Evolutionary conservation across 2,888 invertebrate genomes (phyloP), one percentile per base, ranked within the genome.

Genomic region (Torymus tubicola): DNA sequence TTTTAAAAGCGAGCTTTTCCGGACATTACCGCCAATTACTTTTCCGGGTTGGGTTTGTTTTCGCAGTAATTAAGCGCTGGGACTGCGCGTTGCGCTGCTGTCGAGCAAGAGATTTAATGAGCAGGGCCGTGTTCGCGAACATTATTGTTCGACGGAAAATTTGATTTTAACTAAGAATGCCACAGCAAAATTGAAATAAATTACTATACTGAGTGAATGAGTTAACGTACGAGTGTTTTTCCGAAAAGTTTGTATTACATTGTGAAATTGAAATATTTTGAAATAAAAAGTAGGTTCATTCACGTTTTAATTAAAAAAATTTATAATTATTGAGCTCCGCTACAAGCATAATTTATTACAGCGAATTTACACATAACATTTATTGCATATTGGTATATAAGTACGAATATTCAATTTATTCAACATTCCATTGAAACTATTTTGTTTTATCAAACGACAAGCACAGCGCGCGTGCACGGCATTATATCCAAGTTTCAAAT

Each of bases 1-100:
- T 76, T 77, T 77, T 77, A 77, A 81, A 72, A 72, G 68, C 71
- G 52, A 58, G 80, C 76, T 76, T 72, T 80, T 68, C 68, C 76
- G 76, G 63, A 68, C 60, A 68, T 72, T 81, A 76, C 67, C 57
- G 72, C 58, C 68, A 73, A 81, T 81, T 73, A 81, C 72, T 77
- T 77, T 76, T 77, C 77, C 69, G 68, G 67, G 58, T 77, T 68
- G 68, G 67, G 58, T 77, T 68, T 77, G 65, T 82, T 82, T 77
- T 73, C 42, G 50, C 82, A 57, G 70, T 70, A 80, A 79, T 79
- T 79, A 68, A 72, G 68, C 68, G 58, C 16, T 13, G 58, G 58
- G 58, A 71, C 71, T 70, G 10, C 10, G 31, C 50, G 18, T 50
- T 42, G 53, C 50, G 42, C 1, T 4, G 13, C 31, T 24, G 42